Base-by-base conservation (phyloP, 2,797 vertebrate genomes). In the Sardinella longiceps region DNA sequence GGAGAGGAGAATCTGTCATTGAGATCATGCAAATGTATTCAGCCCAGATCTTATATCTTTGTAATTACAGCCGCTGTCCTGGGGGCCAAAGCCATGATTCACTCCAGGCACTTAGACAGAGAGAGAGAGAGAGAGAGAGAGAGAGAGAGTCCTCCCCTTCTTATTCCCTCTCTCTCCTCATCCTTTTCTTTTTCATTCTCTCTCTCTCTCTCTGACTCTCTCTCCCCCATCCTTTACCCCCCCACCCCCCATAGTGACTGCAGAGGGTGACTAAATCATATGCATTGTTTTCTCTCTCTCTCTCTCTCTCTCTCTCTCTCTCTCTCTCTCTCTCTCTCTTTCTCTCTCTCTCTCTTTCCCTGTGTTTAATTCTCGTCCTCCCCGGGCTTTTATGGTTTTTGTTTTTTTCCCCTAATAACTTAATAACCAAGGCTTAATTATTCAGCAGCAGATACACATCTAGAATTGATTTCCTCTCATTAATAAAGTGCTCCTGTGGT, bases 11-110 rank as follows among this genome's bases (percentile, higher is more conserved):
- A 87, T 90, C 88, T 85, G 85, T 90, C 90, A 90, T 85, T 86
- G 86, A 85, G 85, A 88, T 89, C 89, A 90, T 91, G 88, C 86
- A 90, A 90, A 90, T 90, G 85, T 88, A 86, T 90, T 86, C 89
- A 83, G 86, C 89, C 77, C 80, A 88, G 84, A 83, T 81, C 86
- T 77, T 89, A 85, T 89, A 90, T 84, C 84, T 83, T 81, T 90
- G 88, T 89, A 90, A 91, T 92, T 90, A 90, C 87, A 87, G 84
- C 82, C 84, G 50, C 82, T 86, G 30, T 66, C 87, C 86, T 74
- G 37, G 70, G 82, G 86, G 58, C 84, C 87, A 84, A 86, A 86
- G 87, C 88, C 83, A 84, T 88, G 86, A 93, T 91, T 94, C 92
- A 94, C 89, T 91, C 88, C 86, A 89, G 83, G 85, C 89, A 83